These are phyloP conservation scores for Ferrisia virgata DNA, from an alignment of 2,888 invertebrate genomes.

Conservation along the genomic window DNA sequence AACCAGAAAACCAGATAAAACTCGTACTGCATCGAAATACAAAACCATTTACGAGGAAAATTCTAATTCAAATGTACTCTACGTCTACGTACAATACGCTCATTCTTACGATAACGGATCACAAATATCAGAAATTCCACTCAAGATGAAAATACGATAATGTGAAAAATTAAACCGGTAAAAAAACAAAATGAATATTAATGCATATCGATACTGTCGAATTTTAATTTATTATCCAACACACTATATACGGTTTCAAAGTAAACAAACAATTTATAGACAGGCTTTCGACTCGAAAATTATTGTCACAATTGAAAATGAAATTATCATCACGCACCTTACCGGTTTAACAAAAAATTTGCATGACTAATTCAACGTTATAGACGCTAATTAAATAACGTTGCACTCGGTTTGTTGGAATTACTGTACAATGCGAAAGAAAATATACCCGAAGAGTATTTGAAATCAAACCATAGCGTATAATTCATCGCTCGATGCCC, in stretches of 20 bases:
- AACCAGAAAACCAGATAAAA: slow-evolving; percentile 1
- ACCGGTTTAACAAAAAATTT: not conserved
- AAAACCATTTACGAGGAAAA: not conserved
- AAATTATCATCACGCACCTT: not conserved
- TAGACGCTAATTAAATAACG: slow-evolving; percentile 7
- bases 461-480: not conserved
- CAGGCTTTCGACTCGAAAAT: not conserved
- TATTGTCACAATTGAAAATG: not conserved
- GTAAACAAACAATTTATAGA: no score
- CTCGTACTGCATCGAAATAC: not conserved
- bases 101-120: not conserved
- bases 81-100: not conserved
- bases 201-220: not conserved
- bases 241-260: not conserved
- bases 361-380: not conserved
- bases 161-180: no score
- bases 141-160: no score
- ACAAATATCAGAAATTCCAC: no score
- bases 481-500: not conserved
- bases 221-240: not conserved
- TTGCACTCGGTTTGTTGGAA: not conserved
- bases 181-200: no score
- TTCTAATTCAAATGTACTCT: not conserved
- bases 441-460: not conserved
- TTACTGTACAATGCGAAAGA: not conserved